Percentiles rank a stretch among this genome's conserved stretches.
phyloP scores from a whole-genome alignment of 1,140 invertebrate genomes.

The Bactericera cockerelli region DNA sequence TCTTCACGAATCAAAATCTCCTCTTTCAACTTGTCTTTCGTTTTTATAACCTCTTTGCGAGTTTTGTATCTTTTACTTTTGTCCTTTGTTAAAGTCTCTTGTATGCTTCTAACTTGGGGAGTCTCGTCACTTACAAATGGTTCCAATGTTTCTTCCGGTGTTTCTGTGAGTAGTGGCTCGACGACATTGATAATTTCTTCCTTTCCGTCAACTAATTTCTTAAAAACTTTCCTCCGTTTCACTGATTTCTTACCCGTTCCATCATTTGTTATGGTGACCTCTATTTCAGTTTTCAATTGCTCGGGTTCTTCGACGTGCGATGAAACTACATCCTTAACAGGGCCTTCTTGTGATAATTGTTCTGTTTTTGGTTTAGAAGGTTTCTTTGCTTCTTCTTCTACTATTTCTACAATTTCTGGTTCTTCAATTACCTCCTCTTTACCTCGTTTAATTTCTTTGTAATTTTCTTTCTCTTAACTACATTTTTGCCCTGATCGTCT shows the following conservation, averaged over 20 bases:
- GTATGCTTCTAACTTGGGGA: not conserved
- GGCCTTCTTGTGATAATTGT: no score
- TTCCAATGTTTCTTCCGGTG: not conserved
- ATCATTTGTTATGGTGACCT: not conserved
- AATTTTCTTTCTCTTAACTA: not conserved
- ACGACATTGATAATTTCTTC: not conserved
- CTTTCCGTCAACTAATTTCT: not conserved
- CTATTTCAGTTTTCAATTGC: not conserved
- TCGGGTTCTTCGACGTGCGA: not conserved
- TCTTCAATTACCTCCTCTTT: constrained; percentile 9
- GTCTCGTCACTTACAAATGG: not conserved
- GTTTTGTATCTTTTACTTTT: not conserved
- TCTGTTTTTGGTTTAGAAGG: no score
- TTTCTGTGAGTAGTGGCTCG: not conserved
- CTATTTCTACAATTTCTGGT: not conserved
- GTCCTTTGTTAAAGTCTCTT: not conserved
- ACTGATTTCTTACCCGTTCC: not conserved
- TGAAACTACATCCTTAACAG: no score
- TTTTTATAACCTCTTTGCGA: constrained; percentile 1
- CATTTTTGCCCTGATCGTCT: not conserved
- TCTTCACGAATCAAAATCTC: not conserved
- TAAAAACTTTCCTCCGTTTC: not conserved
- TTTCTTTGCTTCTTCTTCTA: no score
- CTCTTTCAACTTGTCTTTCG: not conserved
- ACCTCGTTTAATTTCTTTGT: not conserved